A percentile compares a stretch with the other conserved stretches of the same genome.
These are phyloP conservation scores for Microplitis manilae DNA, from an alignment of 2,888 invertebrate genomes.

Conservation along the genomic window DNA sequence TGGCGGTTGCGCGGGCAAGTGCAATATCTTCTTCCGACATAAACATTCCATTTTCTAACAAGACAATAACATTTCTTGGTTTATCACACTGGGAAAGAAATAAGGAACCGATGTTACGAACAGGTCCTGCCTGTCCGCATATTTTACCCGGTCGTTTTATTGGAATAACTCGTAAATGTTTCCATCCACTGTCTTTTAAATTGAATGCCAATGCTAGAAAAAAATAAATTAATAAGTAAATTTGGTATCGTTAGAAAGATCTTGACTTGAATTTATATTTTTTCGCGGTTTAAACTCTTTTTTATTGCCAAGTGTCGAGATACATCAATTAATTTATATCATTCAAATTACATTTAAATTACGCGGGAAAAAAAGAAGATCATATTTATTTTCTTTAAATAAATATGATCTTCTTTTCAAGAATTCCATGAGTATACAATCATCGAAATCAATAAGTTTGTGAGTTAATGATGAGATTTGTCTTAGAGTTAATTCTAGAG, in stretches of 20 bases:
- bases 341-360: too few species aligned
- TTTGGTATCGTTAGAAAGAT: too few species aligned
- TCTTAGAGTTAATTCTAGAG: too few species aligned
- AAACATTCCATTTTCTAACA: conserved; percentile 64
- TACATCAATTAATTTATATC: too few species aligned
- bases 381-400: too few species aligned
- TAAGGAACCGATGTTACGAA: conserved; percentile 66
- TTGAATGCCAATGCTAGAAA: conserved; percentile 58
- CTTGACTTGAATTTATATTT: too few species aligned
- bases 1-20: conserved; percentile 66
- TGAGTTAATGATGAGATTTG: too few species aligned
- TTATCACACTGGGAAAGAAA: conserved; percentile 65
- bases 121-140: conserved; percentile 66
- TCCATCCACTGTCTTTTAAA: conserved; percentile 62
- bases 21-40: conserved; percentile 68
- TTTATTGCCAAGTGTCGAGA: too few species aligned
- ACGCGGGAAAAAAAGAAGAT: too few species aligned
- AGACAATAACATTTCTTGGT: conserved; percentile 64
- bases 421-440: background rate
- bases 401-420: background rate
- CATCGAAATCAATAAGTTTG: too few species aligned
- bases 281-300: too few species aligned
- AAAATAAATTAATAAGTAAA: conserved; percentile 19
- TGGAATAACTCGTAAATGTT: conserved; percentile 65
- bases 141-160: conserved; percentile 62